These are phyloP conservation scores for Cavia aperea DNA, from an alignment of 2,113 vertebrate genomes.

Conservation along the genomic window DNA sequence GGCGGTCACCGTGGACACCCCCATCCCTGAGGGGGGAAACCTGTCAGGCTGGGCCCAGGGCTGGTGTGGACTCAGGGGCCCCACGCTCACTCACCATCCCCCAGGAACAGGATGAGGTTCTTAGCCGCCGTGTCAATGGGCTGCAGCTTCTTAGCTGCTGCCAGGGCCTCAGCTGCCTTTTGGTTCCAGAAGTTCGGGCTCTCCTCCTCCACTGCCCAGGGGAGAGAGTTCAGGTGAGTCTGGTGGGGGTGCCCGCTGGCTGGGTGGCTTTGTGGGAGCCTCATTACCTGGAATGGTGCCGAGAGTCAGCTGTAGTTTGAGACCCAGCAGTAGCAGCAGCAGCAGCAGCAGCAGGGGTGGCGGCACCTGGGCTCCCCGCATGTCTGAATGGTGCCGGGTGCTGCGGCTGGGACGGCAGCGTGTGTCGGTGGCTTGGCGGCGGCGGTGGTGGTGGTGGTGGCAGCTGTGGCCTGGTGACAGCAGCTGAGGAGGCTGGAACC, in stretches of 20 bases:
- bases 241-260: too few relatives aligned
- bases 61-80: too few relatives aligned
- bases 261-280: rapidly evolving
- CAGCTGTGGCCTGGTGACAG: neutral
- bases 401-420: neutral
- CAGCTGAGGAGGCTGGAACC: rapidly evolving
- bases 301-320: neutral
- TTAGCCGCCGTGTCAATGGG: slow-evolving; percentile 79
- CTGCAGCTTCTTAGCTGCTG: slow-evolving; percentile 77
- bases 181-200: slow-evolving; percentile 84
- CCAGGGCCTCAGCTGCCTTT: slow-evolving; percentile 79
- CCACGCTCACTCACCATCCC: slow-evolving; percentile 80
- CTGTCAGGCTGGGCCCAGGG: neutral
- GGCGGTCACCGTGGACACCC: slow-evolving; percentile 85
- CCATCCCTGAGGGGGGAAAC: slow-evolving; percentile 78
- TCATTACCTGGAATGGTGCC: slow-evolving; percentile 32
- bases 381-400: neutral
- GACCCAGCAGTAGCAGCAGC: neutral
- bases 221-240: neutral
- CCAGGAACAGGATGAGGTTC: slow-evolving; percentile 92
- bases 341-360: neutral
- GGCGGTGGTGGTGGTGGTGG: neutral
- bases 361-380: neutral
- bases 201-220: slow-evolving; percentile 73
- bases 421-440: neutral